These are phyloP conservation scores for Canis aureus DNA, from an alignment of 2,113 vertebrate species.

Conservation along the genomic window DNA sequence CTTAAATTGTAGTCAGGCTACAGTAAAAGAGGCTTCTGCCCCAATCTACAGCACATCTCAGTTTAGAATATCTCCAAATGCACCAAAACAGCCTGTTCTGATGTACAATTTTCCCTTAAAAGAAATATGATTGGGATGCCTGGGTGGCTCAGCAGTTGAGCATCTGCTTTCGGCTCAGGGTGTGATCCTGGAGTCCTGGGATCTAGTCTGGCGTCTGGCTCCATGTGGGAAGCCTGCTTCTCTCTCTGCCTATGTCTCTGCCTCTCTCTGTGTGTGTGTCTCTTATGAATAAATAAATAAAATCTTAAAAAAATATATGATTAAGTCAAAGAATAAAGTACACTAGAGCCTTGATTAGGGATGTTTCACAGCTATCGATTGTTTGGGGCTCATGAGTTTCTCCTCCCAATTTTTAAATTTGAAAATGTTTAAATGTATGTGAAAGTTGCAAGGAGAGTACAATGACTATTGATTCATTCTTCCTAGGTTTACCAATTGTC, in stretches of 20 bases:
- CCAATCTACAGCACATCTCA: neutral
- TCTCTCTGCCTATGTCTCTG: too few species aligned
- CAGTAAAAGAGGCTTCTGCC: neutral
- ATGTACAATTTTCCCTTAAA: neutral
- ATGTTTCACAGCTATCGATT: slow-evolving; percentile 1
- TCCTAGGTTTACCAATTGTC: neutral
- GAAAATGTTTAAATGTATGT: neutral
- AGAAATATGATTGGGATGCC: neutral
- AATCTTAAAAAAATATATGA: neutral
- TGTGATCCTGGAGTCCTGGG: too few species aligned
- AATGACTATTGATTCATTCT: neutral
- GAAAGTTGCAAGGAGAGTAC: neutral
- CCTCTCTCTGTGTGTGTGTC: too few species aligned
- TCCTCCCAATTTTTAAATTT: neutral
- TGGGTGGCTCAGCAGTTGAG: too few species aligned
- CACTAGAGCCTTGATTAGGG: neutral
- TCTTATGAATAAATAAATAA: too few species aligned
- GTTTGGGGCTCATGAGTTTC: neutral
- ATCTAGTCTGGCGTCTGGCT: too few species aligned
- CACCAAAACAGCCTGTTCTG: neutral
- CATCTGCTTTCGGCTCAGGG: too few species aligned
- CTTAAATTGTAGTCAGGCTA: neutral
- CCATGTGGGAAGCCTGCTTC: too few species aligned
- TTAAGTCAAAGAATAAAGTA: neutral
- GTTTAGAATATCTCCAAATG: neutral